Percentiles rank a stretch among this genome's conserved stretches.
phyloP scores from a whole-genome alignment of 2,113 vertebrate genomes.

The Pachypanchax playfairii region DNA sequence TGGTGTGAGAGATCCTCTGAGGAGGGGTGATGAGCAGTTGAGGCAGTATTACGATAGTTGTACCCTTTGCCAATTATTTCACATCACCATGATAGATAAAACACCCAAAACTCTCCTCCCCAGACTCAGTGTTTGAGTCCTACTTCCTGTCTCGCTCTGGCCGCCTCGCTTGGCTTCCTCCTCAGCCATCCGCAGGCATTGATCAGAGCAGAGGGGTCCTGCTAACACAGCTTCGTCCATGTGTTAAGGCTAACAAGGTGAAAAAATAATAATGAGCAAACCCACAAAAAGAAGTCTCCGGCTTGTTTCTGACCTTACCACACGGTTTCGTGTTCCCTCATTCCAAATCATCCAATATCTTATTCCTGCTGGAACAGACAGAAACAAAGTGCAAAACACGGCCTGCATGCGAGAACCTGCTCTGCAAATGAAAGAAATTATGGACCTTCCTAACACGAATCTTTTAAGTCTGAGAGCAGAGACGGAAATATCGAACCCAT shows the following conservation, averaged over 20 bases:
- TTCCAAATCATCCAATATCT: constrained; percentile 68
- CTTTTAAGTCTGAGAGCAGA: constrained; percentile 20
- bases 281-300: constrained; percentile 47
- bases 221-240: constrained; percentile 51
- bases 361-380: constrained; percentile 45
- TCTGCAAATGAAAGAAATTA: constrained; percentile 20
- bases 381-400: constrained; percentile 23
- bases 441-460: constrained; percentile 27
- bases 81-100: constrained; percentile 28
- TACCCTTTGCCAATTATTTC: constrained; percentile 67
- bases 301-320: constrained; percentile 54
- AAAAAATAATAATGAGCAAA: constrained; percentile 72
- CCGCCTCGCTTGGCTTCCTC: constrained; percentile 60
- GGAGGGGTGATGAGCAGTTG: constrained; percentile 24
- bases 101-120: constrained; percentile 11
- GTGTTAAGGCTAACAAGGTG: constrained; percentile 76
- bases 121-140: constrained; percentile 9
- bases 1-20: constrained; percentile 43
- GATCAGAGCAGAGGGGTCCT: constrained; percentile 49
- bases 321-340: constrained; percentile 63
- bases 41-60: constrained; percentile 15
- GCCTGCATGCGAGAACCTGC: constrained; percentile 14
- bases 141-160: constrained; percentile 28
- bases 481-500: constrained; percentile 11
- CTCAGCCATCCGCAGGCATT: constrained; percentile 48